Evolutionary conservation across 2,888 invertebrate genomes (phyloP).

Genomic region (Dolomedes plantarius): DNA sequence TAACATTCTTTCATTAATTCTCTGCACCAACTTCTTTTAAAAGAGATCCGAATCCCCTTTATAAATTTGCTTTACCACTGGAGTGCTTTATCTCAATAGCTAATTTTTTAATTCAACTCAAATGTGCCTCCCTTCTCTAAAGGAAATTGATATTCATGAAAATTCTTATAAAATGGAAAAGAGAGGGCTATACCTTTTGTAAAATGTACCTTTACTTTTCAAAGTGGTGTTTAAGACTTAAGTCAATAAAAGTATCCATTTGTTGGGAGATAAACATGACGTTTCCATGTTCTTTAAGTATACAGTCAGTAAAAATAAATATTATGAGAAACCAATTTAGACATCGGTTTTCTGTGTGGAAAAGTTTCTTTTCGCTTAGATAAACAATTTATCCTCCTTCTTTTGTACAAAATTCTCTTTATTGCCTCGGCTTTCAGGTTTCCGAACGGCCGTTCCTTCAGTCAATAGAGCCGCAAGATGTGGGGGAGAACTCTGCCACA

Average conservation of each 20-base stretch:
- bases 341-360: conserved; percentile 32
- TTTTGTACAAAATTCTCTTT: conserved; percentile 1
- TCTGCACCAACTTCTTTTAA: too few species aligned
- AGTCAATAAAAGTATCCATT: neutral
- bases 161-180: too few species aligned
- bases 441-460: conserved; percentile 2
- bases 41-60: too few species aligned
- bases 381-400: conserved; percentile 26
- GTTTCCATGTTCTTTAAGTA: neutral
- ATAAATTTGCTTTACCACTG: too few species aligned
- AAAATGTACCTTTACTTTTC: too few species aligned
- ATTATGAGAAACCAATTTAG: conserved; percentile 35
- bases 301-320: conserved; percentile 13
- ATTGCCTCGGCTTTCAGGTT: conserved; percentile 1
- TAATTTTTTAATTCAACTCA: too few species aligned
- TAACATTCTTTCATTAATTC: too few species aligned
- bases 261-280: neutral
- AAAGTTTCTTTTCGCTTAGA: conserved; percentile 25
- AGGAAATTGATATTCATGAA: too few species aligned
- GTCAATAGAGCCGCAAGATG: conserved; percentile 7
- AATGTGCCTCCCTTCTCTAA: too few species aligned
- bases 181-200: too few species aligned
- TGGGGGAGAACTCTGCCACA: neutral
- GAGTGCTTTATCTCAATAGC: too few species aligned
- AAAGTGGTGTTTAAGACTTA: too few species aligned